phyloP scores from a whole-genome alignment of 2,797 vertebrate species.

The Alcedo atthis region DNA sequence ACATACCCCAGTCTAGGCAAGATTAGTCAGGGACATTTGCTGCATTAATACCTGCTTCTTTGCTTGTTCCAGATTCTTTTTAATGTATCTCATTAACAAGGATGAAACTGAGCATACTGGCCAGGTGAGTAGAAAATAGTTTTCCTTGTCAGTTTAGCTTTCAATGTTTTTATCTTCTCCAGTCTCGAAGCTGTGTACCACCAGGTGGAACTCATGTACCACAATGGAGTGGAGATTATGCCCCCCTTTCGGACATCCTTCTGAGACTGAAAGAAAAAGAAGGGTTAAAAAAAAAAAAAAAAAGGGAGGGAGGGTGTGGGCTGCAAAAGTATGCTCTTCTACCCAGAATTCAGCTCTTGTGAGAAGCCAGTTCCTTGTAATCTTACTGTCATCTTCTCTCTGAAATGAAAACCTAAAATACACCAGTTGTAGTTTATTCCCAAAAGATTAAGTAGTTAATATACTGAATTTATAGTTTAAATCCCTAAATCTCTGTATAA shows the following conservation, averaged over 20 bases:
- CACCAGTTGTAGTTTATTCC: background rate
- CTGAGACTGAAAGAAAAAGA: background rate
- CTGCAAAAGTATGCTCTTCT: background rate
- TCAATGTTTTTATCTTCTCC: background rate
- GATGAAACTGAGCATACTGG: constrained; percentile 98
- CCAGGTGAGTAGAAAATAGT: constrained; percentile 80
- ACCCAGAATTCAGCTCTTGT: background rate
- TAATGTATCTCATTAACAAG: constrained; percentile 99
- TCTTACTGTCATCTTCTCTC: background rate
- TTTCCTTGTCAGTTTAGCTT: background rate
- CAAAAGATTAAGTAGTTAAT: background rate
- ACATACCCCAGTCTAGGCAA: background rate
- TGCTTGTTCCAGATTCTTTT: constrained; percentile 88
- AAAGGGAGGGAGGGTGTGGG: background rate
- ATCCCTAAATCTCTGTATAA: background rate
- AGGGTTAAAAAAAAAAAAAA: background rate
- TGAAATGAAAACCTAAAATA: background rate
- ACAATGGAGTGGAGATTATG: background rate
- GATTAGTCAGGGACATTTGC: background rate
- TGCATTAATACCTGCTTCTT: background rate
- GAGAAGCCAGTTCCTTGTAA: background rate
- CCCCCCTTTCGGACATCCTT: background rate
- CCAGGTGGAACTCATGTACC: constrained; percentile 46
- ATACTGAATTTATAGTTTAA: background rate
- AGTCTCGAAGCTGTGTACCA: constrained; percentile 5